phyloP scores from a whole-genome alignment of 2,888 invertebrate genomes.

The Xestia sexstrigata region DNA sequence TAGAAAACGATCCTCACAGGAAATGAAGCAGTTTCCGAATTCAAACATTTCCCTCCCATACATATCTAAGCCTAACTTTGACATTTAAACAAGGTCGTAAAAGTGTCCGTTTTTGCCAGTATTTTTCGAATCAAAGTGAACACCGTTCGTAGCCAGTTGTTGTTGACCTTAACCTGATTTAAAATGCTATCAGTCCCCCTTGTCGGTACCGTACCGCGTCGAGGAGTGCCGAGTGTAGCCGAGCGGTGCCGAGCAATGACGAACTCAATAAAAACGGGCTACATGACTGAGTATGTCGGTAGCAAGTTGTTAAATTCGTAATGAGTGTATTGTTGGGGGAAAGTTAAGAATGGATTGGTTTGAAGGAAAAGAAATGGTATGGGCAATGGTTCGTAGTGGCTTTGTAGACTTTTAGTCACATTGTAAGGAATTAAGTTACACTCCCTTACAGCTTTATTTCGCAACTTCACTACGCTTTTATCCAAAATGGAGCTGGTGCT shows the following conservation, averaged over 20 bases:
- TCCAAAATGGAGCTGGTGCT: neutral
- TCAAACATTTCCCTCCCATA: slow-evolving; percentile 1
- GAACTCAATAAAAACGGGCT: slow-evolving; percentile 81
- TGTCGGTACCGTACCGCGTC: slow-evolving; percentile 58
- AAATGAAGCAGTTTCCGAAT: neutral
- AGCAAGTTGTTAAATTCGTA: slow-evolving; percentile 86
- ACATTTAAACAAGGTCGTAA: slow-evolving; percentile 29
- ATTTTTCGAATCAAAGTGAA: slow-evolving; percentile 59
- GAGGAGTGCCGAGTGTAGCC: slow-evolving; percentile 31
- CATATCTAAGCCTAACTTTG: slow-evolving; percentile 24
- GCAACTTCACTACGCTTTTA: neutral
- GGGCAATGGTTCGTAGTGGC: too few species aligned
- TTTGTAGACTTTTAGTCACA: neutral
- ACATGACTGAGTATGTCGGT: slow-evolving; percentile 84
- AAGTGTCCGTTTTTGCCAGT: slow-evolving; percentile 36
- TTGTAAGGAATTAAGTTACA: neutral
- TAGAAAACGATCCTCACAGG: neutral
- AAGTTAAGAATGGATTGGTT: slow-evolving; percentile 73
- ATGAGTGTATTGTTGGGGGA: slow-evolving; percentile 86
- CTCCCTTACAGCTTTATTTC: neutral
- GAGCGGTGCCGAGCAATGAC: slow-evolving; percentile 42
- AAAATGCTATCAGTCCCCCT: slow-evolving; percentile 86
- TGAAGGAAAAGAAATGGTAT: neutral
- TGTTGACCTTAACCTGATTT: slow-evolving; percentile 89
- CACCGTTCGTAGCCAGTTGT: slow-evolving; percentile 59